A percentile compares a stretch with the other conserved stretches of the same genome.
Conservation (phyloP, 1,140 invertebrate species). For the Alviniconcha marisindica region DNA sequence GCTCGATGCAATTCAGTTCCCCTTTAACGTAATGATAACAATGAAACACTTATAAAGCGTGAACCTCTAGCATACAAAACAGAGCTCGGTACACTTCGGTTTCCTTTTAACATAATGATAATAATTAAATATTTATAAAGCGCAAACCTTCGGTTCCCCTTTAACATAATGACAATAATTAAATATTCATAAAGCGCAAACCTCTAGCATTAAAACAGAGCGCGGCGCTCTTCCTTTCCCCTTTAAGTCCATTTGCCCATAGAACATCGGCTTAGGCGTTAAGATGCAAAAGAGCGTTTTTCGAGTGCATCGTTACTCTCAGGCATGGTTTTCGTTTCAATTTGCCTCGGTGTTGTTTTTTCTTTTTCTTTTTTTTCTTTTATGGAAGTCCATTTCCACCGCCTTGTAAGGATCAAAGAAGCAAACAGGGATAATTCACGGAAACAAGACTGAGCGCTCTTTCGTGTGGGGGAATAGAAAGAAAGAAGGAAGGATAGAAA, state of each 20-base stretch:
- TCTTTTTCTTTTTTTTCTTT: slow-evolving; percentile 17
- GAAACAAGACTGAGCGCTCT: slow-evolving; percentile 30
- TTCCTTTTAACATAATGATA: no score
- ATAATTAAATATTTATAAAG: no score
- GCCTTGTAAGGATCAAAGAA: neutral
- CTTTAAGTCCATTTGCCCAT: neutral
- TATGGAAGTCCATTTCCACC: slow-evolving; percentile 29
- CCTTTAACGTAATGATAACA: no score
- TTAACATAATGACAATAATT: no score
- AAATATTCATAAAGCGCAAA: no score
- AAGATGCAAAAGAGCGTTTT: neutral
- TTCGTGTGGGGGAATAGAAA: neutral
- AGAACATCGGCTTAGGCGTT: neutral
- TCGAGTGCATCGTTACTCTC: neutral
- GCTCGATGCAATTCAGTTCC: no score
- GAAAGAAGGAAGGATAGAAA: neutral
- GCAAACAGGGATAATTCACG: slow-evolving; percentile 16
- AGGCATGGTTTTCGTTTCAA: neutral
- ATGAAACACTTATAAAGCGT: no score
- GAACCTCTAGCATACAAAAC: no score
- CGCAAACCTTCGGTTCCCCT: no score
- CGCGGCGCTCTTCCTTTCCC: no score
- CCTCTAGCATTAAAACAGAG: no score
- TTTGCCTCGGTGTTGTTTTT: slow-evolving; percentile 31
- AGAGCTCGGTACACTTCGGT: no score